Percentiles rank a stretch among this genome's conserved stretches.
These are phyloP conservation scores for Metalampra italica DNA, from an alignment of 2,888 invertebrate genomes.

Conservation along the genomic window DNA sequence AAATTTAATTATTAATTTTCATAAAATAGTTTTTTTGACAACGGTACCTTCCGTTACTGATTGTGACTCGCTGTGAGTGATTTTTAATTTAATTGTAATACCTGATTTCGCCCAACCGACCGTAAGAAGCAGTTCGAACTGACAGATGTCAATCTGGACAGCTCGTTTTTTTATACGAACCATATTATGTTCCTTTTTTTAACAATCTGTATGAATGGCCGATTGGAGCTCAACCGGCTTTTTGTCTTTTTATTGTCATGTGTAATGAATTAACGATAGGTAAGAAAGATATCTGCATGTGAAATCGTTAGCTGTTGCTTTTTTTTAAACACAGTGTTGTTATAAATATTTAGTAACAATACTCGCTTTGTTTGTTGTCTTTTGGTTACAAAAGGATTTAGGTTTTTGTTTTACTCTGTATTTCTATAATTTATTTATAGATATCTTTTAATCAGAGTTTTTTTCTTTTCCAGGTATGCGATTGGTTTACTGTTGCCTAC, in stretches of 20 bases:
- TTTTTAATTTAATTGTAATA: constrained; percentile 78
- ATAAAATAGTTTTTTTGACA: constrained; percentile 23
- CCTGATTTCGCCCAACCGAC: constrained; percentile 70
- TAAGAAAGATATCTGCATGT: constrained; percentile 44
- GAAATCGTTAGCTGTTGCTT: constrained; percentile 31
- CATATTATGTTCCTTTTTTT: constrained; percentile 25
- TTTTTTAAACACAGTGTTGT: constrained; percentile 10
- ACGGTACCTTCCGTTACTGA: constrained; percentile 49
- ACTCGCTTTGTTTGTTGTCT: too few species aligned
- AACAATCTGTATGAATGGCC: constrained; percentile 37
- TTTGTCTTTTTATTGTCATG: constrained; percentile 57
- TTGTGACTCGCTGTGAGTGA: constrained; percentile 63
- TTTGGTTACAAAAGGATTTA: too few species aligned
- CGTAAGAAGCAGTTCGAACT: constrained; percentile 48
- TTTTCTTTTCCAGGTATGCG: too few species aligned
- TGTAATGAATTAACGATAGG: constrained; percentile 57
- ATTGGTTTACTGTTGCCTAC: too few species aligned
- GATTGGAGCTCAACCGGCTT: constrained; percentile 25
- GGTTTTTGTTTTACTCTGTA: too few species aligned
- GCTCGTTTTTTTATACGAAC: constrained; percentile 35
- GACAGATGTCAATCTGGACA: constrained; percentile 71
- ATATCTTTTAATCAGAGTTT: too few species aligned
- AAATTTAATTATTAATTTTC: background rate
- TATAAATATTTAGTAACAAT: constrained; percentile 8
- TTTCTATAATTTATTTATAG: too few species aligned